phyloP scores from a whole-genome alignment of 2,888 invertebrate species.

The Achlya flavicornis region DNA sequence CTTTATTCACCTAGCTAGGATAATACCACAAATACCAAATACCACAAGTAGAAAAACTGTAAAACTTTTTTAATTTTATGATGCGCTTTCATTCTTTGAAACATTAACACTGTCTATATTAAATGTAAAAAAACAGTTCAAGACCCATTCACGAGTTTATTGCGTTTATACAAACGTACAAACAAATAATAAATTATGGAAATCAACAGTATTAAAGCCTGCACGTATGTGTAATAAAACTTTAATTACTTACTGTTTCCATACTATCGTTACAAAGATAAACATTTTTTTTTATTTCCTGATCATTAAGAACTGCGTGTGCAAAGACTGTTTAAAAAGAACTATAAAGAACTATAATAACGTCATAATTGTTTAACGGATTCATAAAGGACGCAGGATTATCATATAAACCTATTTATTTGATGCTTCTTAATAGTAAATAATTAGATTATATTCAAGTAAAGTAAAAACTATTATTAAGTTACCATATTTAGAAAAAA shows the following conservation, averaged over 20 bases:
- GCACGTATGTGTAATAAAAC: conserved; percentile 41
- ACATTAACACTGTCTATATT: background rate
- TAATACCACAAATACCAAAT: background rate
- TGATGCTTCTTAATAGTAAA: too few species aligned
- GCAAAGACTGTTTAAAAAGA: background rate
- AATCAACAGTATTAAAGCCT: conserved; percentile 20
- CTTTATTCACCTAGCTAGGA: too few species aligned
- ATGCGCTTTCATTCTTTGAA: background rate
- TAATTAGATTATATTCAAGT: too few species aligned
- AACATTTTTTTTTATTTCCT: conserved; percentile 50
- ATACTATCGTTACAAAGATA: conserved; percentile 39
- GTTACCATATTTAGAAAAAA: too few species aligned
- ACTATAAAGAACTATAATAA: too few species aligned
- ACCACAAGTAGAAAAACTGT: background rate
- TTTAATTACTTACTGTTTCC: conserved; percentile 50
- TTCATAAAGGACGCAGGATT: too few species aligned
- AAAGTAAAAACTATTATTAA: too few species aligned
- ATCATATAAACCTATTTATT: too few species aligned
- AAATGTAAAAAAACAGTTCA: conserved; percentile 4
- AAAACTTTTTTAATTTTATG: background rate
- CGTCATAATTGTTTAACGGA: too few species aligned
- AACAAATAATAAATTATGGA: background rate
- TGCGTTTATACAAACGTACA: background rate
- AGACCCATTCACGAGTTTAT: background rate
- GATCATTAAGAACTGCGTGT: conserved; percentile 2